Evolutionary conservation across 2,797 vertebrate genomes (phyloP), one percentile per base, ranked within the genome.

Genomic region (Mycteria americana): DNA sequence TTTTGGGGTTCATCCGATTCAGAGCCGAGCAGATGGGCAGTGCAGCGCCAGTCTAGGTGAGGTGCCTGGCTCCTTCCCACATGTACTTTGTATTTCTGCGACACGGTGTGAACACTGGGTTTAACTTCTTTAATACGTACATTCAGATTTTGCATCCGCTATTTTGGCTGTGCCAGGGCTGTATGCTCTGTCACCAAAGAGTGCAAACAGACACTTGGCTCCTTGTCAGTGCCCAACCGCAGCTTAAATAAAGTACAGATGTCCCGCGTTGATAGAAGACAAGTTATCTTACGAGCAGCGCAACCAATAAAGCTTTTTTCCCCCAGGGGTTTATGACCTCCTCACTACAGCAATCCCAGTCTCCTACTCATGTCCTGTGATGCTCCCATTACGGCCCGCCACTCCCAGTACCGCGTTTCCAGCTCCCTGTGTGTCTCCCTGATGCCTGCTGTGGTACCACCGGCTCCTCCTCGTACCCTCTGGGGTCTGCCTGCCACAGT

Each of bases 1-100:
- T 86, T 93, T 97, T 22, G 98, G 97, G n/a, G n/a, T 97, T 87
- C 97, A 96, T 46, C 97, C 65, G 1, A 93, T 95, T 89, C 23
- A 59, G 93, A 91, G 51, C 12, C 15, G 79, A 37, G 96, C 92
- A 88, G 91, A 88, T 2, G 67, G 82, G 45, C 96, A 75, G 59
- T 57, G 14, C 93, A 95, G 96, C 4, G 33, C 93, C n/a, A 95
- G 72, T 95, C 35, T 96, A 92, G 95, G 96, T 97, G 92, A 89
- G 19, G 9, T 46, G 51, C 56, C 41, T 73, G 43, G 37, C n/a
- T 89, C 51, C 46, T 87, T 92, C 65, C 45, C 53, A 4, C 0
- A 0, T 12, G 8, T 50, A 7, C 83, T 91, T 69, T 51, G 13
- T 82, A 7, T 37, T 78, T 80, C 75, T 77, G 62, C 11, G 18